Conservation (phyloP, 2,113 vertebrate genomes). For the Gavialis gangeticus region DNA sequence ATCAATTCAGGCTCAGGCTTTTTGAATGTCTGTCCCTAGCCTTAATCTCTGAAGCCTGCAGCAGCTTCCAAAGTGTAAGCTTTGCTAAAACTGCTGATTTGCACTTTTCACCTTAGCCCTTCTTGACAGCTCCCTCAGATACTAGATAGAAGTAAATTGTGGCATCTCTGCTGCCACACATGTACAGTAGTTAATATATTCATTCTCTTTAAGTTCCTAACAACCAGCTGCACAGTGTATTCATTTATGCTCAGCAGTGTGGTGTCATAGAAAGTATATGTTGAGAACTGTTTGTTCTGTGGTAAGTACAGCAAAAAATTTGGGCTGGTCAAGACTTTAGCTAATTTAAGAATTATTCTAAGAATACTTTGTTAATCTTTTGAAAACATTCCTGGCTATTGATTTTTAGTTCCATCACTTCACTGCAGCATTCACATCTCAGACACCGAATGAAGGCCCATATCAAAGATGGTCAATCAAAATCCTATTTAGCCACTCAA, state of each 20-base stretch:
- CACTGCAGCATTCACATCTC: not conserved
- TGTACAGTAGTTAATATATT: not conserved
- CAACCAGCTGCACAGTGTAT: not conserved
- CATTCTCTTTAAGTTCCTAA: not conserved
- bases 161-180: not conserved
- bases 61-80: not conserved
- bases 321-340: not conserved
- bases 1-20: no score
- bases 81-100: not conserved
- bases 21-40: rapidly evolving
- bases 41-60: not conserved
- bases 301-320: not conserved
- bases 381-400: not conserved
- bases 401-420: not conserved
- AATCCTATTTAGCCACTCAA: no score
- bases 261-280: not conserved
- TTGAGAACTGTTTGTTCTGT: not conserved
- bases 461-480: not conserved
- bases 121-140: not conserved
- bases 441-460: not conserved
- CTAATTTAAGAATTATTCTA: not conserved
- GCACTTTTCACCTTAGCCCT: not conserved
- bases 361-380: not conserved
- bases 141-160: not conserved
- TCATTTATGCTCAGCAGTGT: not conserved